Base-by-base conservation (phyloP, 2,113 vertebrate species). In the Serinus canaria region DNA sequence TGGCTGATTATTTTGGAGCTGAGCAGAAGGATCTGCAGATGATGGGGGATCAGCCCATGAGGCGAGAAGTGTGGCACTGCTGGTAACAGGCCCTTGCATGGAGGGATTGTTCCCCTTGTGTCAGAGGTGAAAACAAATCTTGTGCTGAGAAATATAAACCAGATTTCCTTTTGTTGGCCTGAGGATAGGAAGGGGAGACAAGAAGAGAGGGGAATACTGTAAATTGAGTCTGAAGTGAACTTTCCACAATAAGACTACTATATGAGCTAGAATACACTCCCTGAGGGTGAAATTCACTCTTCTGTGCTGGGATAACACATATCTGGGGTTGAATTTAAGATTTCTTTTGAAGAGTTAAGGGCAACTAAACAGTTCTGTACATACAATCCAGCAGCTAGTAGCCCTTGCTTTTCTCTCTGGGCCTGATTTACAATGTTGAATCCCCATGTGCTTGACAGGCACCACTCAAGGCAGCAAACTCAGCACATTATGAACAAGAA, bases 131-230 rank as follows among this genome's bases (percentile, higher is more conserved):
- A 91, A 91, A 94, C 41, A 83, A 95, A 96, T 73, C 81, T 79
- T 91, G 81, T 97, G 96, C 82, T 85, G 90, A 91, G 56, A 89
- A 97, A 97, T 93, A 93, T 27, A 90, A 96, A 97, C 91, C 89
- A 96, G 96, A 97, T 91, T 87, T 93, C 81, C 82, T 76, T 25
- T 96, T 95, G 53, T 46, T 58, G 89, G 92, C 91, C 88, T 87
- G 50, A 90, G 92, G 82, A 86, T 86, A 80, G 58, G 88, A 98
- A 95, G n/a, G n/a, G 66, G 87, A 95, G 55, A 90, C 77, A 74
- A 68, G 76, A 91, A 82, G 79, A 94, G 79, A 96, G 39, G 50
- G 7, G 9, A 63, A 92, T 75, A 86, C 72, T 94, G 92, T 90
- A 91, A 94, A 95, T 77, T 82, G 62, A 77, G 74, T 81, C n/a